Percentiles rank a stretch among this genome's conserved stretches.
phyloP scores from a whole-genome alignment of 2,797 vertebrate species.

The Alca torda region DNA sequence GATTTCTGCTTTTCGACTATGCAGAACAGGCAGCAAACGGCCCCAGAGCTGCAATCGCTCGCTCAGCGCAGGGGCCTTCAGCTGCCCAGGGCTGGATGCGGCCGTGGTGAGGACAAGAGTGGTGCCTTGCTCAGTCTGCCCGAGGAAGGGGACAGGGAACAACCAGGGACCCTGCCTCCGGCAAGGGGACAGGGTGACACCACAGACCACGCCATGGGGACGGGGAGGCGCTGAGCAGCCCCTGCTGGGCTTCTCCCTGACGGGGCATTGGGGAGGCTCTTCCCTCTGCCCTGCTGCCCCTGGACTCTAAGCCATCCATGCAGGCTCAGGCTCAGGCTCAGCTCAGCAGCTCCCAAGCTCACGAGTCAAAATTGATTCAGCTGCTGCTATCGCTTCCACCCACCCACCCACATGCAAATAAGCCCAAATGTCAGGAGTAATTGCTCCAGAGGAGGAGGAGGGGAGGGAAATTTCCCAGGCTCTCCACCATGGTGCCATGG shows the following conservation, averaged over 20 bases:
- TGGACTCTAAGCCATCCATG: neutral
- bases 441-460: neutral
- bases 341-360: conserved; percentile 34
- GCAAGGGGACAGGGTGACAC: neutral
- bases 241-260: fast-evolving
- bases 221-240: neutral
- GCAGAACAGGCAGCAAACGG: neutral
- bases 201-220: fast-evolving
- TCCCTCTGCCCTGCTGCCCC: fast-evolving
- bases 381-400: conserved; percentile 31
- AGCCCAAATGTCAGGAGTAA: conserved; percentile 56
- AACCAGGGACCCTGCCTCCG: neutral
- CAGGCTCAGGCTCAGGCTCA: neutral
- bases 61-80: fast-evolving
- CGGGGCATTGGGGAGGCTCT: fast-evolving
- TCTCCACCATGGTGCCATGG: neutral
- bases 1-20: neutral
- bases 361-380: conserved; percentile 48
- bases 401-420: conserved; percentile 55
- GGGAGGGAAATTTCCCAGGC: neutral
- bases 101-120: fast-evolving
- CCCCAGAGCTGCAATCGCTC: neutral
- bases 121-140: neutral
- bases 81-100: neutral
- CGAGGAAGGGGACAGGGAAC: fast-evolving